Conservation (phyloP, 2,113 vertebrate species). For the Oxyura jamaicensis region DNA sequence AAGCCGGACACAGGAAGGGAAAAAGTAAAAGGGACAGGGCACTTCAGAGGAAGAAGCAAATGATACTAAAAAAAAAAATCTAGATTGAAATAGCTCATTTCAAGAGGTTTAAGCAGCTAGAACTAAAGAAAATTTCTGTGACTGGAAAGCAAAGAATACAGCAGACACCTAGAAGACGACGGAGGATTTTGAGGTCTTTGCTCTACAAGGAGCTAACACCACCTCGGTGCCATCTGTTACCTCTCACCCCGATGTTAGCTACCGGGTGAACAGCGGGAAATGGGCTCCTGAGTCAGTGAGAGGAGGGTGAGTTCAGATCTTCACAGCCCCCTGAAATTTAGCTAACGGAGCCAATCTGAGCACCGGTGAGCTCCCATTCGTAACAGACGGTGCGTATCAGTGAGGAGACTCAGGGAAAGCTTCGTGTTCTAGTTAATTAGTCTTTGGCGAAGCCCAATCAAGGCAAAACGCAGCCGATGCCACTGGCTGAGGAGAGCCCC, state of each 20-base stretch:
- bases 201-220: conserved; percentile 47
- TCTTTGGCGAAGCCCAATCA: conserved; percentile 77
- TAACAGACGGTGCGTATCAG: not conserved
- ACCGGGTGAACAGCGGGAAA: conserved; percentile 35
- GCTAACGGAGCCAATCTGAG: conserved; percentile 8
- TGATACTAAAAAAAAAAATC: conserved; percentile 43
- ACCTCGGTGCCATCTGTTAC: conserved; percentile 27
- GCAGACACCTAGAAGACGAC: conserved; percentile 30
- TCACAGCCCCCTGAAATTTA: conserved; percentile 49
- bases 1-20: not conserved
- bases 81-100: conserved; percentile 57
- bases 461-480: conserved; percentile 69
- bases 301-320: conserved; percentile 54
- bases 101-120: conserved; percentile 43
- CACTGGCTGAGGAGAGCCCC: conserved; percentile 62
- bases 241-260: conserved; percentile 59
- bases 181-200: conserved; percentile 61
- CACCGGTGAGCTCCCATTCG: conserved; percentile 23
- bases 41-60: conserved; percentile 40
- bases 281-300: conserved; percentile 73
- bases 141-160: conserved; percentile 54
- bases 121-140: conserved; percentile 44
- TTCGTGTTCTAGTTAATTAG: conserved; percentile 42
- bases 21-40: not conserved
- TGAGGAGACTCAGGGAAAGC: conserved; percentile 18